Conservation (phyloP, 2,888 invertebrate genomes). For the Drosophila recens region DNA sequence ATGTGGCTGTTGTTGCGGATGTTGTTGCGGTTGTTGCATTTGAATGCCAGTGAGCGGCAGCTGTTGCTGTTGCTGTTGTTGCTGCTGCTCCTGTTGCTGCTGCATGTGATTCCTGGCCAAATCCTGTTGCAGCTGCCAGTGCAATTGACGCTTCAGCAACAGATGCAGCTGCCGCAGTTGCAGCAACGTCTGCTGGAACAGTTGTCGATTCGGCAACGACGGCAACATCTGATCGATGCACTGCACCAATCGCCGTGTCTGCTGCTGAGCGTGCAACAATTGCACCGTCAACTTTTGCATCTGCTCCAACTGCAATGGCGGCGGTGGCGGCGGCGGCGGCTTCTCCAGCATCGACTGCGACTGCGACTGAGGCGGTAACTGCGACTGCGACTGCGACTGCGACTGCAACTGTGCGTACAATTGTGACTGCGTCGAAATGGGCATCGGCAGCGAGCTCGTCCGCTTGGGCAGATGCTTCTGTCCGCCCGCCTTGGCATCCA, state of each 20-base stretch:
- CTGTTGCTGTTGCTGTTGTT: not conserved
- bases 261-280: constrained; percentile 27
- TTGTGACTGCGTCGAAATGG: not conserved
- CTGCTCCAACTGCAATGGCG: constrained; percentile 7
- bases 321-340: no score
- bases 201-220: constrained; percentile 28
- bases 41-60: not conserved
- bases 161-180: constrained; percentile 36
- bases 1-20: not conserved
- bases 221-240: constrained; percentile 40
- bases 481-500: not conserved
- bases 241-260: constrained; percentile 28
- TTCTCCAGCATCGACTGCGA: not conserved
- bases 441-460: not conserved
- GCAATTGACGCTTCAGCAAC: constrained; percentile 37
- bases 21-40: not conserved
- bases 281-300: constrained; percentile 18
- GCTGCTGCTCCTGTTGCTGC: not conserved
- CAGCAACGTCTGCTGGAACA: constrained; percentile 19
- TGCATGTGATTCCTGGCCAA: constrained; percentile 11
- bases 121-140: constrained; percentile 12
- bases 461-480: not conserved
- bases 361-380: not conserved
- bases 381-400: not conserved
- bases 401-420: not conserved